These are phyloP conservation scores for Acromyrmex charruanus DNA, from an alignment of 1,140 invertebrate genomes.

Conservation along the genomic window DNA sequence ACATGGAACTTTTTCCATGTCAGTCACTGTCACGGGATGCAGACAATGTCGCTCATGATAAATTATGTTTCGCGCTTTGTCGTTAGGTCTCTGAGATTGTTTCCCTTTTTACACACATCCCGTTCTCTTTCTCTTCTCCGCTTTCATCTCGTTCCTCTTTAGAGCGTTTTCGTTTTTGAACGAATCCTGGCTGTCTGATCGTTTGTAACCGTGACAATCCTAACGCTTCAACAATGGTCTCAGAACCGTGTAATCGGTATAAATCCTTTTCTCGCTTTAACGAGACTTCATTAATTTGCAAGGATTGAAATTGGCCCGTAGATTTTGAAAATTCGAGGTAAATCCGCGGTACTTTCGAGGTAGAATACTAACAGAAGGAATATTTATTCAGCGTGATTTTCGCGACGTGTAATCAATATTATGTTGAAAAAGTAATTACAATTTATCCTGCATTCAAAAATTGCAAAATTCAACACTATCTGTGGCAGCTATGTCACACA, in stretches of 20 bases:
- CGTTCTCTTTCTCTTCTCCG: not conserved
- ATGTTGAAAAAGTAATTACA: not conserved
- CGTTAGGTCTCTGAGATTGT: conserved; percentile 55
- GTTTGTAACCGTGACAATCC: not conserved
- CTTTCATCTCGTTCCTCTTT: conserved; percentile 24
- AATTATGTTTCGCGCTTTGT: conserved; percentile 68
- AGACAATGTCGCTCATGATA: conserved; percentile 61
- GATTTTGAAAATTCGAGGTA: not conserved
- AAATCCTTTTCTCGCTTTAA: conserved; percentile 32
- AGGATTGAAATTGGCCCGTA: not conserved
- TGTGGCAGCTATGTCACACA: not conserved
- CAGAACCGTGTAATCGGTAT: not conserved
- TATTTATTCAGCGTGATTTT: not conserved
- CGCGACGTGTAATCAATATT: not conserved
- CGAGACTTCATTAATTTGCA: conserved; percentile 12
- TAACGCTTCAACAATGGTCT: conserved; percentile 41
- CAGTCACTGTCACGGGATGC: not conserved
- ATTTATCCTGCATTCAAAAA: not conserved
- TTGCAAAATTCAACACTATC: not conserved
- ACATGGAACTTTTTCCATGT: conserved; percentile 58
- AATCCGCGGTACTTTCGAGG: not conserved
- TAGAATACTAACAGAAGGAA: not conserved
- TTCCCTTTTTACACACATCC: conserved; percentile 36
- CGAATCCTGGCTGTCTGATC: conserved; percentile 14
- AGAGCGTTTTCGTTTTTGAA: not conserved